Percentiles rank a stretch among this genome's conserved stretches.
Evolutionary conservation across 2,888 invertebrate genomes (phyloP).

Genomic region (Brachyptera risi): DNA sequence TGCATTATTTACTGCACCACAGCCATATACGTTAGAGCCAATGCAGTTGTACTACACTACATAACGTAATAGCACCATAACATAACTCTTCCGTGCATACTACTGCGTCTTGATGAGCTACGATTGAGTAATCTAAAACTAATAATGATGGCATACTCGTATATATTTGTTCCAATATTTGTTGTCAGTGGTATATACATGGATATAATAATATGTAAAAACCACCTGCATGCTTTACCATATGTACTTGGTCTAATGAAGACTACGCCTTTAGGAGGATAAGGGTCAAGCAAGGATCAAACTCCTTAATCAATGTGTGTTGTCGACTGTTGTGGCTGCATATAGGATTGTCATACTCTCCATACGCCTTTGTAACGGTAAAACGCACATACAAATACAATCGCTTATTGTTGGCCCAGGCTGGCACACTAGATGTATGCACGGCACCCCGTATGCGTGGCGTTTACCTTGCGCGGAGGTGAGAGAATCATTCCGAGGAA

Average conservation of each 20-base stretch:
- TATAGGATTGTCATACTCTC: too few species aligned
- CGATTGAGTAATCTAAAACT: not conserved
- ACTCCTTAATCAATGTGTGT: slow-evolving; percentile 25
- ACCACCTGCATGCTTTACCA: not conserved
- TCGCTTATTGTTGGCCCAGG: not conserved
- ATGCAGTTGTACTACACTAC: not conserved
- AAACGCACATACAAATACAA: slow-evolving; percentile 8
- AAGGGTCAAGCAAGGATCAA: slow-evolving; percentile 27
- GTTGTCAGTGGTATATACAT: too few species aligned
- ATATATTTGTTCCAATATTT: too few species aligned
- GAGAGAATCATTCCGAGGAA: not conserved
- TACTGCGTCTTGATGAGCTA: not conserved
- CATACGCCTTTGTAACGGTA: too few species aligned
- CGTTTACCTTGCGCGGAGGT: not conserved
- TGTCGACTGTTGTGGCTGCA: slow-evolving; percentile 19
- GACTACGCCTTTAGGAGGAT: slow-evolving; percentile 26
- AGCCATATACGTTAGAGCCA: not conserved
- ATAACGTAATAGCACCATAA: not conserved
- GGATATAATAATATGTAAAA: too few species aligned
- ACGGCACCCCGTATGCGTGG: not conserved
- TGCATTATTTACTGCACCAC: slow-evolving; percentile 18
- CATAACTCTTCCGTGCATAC: not conserved
- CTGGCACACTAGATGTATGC: too few species aligned
- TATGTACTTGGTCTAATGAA: slow-evolving; percentile 23
- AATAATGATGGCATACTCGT: too few species aligned